phyloP scores from a whole-genome alignment of 2,888 invertebrate species.

The Hirtodrosophila confusa region DNA sequence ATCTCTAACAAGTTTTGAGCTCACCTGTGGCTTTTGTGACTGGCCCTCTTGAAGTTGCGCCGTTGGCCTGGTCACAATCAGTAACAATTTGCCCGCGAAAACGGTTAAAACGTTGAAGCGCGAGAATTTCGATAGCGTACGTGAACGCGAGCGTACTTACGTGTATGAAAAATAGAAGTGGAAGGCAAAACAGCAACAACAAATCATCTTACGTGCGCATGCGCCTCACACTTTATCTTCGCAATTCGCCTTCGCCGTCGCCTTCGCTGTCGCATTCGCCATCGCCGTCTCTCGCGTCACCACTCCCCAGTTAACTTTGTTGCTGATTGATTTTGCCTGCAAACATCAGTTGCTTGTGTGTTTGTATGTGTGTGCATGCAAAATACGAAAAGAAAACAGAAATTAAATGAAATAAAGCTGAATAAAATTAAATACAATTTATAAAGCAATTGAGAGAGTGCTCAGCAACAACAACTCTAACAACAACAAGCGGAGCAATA shows the following conservation, averaged over 20 bases:
- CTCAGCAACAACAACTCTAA: conserved; percentile 13
- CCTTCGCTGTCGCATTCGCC: conserved; percentile 4
- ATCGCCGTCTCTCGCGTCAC: conserved; percentile 22
- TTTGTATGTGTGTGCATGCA: conserved; percentile 23
- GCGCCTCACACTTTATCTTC: conserved; percentile 55
- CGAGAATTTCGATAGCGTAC: conserved; percentile 39
- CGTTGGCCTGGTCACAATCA: conserved; percentile 55
- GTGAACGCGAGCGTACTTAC: conserved; percentile 29
- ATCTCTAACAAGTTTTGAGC: conserved; percentile 49
- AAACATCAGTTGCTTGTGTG: conserved; percentile 34
- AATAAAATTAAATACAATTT: conserved; percentile 49
- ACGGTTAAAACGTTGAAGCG: conserved; percentile 69
- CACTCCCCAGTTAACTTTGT: conserved; percentile 31
- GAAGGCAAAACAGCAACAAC: conserved; percentile 34
- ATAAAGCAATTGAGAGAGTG: conserved; percentile 40
- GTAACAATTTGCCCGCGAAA: conserved; percentile 73
- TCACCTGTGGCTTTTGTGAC: conserved; percentile 62
- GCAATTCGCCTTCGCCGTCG: conserved; percentile 38
- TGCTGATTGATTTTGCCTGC: conserved; percentile 58
- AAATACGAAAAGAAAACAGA: conserved; percentile 30
- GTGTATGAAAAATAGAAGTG: conserved; percentile 34
- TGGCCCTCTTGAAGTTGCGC: conserved; percentile 49
- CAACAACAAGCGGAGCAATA: conserved; percentile 12
- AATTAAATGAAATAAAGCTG: conserved; percentile 39
- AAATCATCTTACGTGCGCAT: conserved; percentile 54